Percentiles rank a stretch among this genome's conserved stretches.
Evolutionary conservation across 2,888 invertebrate genomes (phyloP).

Genomic region (Drosophila histrio): DNA sequence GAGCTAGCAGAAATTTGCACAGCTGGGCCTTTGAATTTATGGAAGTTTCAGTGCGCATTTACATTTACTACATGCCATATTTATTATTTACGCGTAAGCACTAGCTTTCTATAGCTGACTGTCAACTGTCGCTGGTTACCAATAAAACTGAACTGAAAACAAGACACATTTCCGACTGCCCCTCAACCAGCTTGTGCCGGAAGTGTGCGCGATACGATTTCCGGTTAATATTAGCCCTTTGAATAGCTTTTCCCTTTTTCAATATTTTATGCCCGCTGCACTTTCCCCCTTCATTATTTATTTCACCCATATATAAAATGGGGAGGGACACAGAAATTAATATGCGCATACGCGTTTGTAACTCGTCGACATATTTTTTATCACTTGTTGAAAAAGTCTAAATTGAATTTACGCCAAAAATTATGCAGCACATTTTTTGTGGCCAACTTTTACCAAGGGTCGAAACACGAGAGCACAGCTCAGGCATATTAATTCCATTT

Average conservation of each 20-base stretch:
- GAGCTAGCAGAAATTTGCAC: slow-evolving; percentile 15
- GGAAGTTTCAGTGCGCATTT: slow-evolving; percentile 68
- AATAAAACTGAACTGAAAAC: slow-evolving; percentile 48
- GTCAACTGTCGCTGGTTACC: slow-evolving; percentile 24
- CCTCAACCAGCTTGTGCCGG: slow-evolving; percentile 16
- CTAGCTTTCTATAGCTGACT: slow-evolving; percentile 21
- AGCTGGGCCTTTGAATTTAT: slow-evolving; percentile 73
- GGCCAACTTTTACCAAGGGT: slow-evolving; percentile 15
- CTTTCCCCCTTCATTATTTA: slow-evolving; percentile 29
- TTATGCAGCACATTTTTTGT: slow-evolving; percentile 48
- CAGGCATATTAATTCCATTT: slow-evolving; percentile 65
- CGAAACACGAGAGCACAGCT: slow-evolving; percentile 35
- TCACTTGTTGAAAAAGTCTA: slow-evolving; percentile 62
- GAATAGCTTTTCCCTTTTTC: slow-evolving; percentile 25
- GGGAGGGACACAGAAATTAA: slow-evolving; percentile 37
- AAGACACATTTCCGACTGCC: slow-evolving; percentile 62
- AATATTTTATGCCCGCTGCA: slow-evolving; percentile 60
- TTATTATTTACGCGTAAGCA: slow-evolving; percentile 67
- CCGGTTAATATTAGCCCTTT: slow-evolving; percentile 54
- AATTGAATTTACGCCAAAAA: slow-evolving; percentile 73
- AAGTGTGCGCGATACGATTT: slow-evolving; percentile 44
- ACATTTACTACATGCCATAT: slow-evolving; percentile 75
- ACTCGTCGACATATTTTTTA: slow-evolving; percentile 23
- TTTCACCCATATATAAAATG: slow-evolving; percentile 23
- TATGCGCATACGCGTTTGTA: slow-evolving; percentile 41